Evolutionary conservation across 1,140 invertebrate species (phyloP).

Genomic region (Bombus sibiricus): DNA sequence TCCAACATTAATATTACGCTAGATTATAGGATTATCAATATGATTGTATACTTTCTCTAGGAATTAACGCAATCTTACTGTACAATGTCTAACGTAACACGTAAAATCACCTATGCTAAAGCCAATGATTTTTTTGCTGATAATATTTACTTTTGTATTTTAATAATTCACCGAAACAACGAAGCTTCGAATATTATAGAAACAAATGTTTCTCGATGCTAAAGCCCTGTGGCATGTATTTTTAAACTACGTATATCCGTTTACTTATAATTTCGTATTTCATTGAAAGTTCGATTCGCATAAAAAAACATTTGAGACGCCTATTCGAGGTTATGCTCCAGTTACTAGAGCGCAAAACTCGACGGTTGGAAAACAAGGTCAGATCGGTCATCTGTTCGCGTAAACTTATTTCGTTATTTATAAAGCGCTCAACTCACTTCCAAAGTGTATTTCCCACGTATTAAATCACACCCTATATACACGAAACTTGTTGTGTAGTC

Average conservation of each 20-base stretch:
- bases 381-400: background rate
- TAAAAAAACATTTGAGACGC: background rate
- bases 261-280: background rate
- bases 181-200: too few relatives aligned
- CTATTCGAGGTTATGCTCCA: background rate
- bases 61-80: too few relatives aligned
- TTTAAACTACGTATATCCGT: background rate
- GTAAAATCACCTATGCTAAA: too few relatives aligned
- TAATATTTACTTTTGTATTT: too few relatives aligned
- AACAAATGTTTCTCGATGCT: too few relatives aligned
- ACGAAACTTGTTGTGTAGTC: constrained; percentile 11
- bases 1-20: too few relatives aligned
- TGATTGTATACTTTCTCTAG: too few relatives aligned
- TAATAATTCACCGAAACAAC: too few relatives aligned
- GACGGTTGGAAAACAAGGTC: constrained; percentile 5
- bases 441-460: background rate
- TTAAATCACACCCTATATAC: background rate
- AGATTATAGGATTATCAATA: too few relatives aligned
- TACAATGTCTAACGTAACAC: too few relatives aligned
- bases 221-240: background rate
- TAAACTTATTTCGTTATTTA: constrained; percentile 1
- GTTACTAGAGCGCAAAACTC: background rate
- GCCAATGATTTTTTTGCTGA: too few relatives aligned
- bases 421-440: background rate
- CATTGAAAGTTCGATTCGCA: background rate